phyloP scores from a whole-genome alignment of 2,888 invertebrate species.

The Erynnis tages region DNA sequence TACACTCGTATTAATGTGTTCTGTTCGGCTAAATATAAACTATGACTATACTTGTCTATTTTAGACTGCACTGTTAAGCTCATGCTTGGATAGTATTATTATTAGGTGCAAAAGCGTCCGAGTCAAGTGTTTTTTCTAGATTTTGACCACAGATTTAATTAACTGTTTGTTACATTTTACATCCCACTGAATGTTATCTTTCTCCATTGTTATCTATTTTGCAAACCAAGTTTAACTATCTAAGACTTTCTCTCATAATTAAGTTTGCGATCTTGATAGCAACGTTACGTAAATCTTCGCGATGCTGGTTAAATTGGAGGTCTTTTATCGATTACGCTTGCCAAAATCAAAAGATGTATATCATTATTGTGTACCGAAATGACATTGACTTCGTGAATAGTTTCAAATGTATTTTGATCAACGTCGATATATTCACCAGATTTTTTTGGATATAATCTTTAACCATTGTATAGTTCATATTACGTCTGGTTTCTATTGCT shows the following conservation, averaged over 20 bases:
- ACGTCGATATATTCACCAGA: not conserved
- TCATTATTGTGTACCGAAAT: constrained; percentile 10
- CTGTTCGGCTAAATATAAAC: no score
- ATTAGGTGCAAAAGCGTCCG: no score
- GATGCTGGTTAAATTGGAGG: constrained; percentile 9
- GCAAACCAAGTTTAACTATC: constrained; percentile 4
- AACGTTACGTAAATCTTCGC: constrained; percentile 9
- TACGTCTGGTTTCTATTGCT: not conserved
- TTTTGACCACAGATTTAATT: constrained; percentile 3
- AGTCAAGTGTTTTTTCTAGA: not conserved
- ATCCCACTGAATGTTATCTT: constrained; percentile 9
- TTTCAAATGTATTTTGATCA: not conserved
- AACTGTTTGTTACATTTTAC: not conserved
- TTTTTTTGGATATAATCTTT: constrained; percentile 3
- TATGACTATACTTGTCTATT: no score
- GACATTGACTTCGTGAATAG: constrained; percentile 10
- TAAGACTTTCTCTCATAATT: constrained; percentile 21
- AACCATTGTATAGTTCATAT: constrained; percentile 1
- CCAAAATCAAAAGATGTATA: constrained; percentile 10
- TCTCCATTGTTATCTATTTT: constrained; percentile 18
- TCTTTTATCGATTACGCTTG: not conserved
- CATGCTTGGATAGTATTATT: no score
- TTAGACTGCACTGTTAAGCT: not conserved
- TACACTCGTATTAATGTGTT: no score
- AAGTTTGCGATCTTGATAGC: constrained; percentile 12